These are phyloP conservation scores for Lochmaea crataegi DNA, from an alignment of 2,888 invertebrate species.

Conservation along the genomic window DNA sequence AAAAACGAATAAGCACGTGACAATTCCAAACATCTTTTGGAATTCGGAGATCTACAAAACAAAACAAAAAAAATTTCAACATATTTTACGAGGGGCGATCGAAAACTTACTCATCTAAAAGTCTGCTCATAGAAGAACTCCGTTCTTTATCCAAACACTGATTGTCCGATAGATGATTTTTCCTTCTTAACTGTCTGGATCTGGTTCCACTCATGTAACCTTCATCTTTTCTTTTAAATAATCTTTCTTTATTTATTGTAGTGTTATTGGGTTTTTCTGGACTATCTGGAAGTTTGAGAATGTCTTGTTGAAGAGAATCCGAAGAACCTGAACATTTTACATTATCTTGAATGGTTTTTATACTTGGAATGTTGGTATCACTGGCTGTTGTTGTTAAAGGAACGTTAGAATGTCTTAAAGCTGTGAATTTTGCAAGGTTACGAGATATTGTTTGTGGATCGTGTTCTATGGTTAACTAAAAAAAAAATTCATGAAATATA, in stretches of 20 bases:
- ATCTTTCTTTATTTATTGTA: conserved; percentile 63
- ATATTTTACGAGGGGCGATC: neutral
- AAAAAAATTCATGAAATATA: conserved; percentile 33
- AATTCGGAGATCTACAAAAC: conserved; percentile 60
- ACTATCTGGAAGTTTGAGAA: conserved; percentile 22
- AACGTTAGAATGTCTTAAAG: conserved; percentile 44
- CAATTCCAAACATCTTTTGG: conserved; percentile 70
- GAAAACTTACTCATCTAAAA: conserved; percentile 77
- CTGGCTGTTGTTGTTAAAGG: conserved; percentile 65
- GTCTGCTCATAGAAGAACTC: conserved; percentile 86
- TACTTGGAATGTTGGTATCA: conserved; percentile 63
- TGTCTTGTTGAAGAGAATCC: conserved; percentile 51
- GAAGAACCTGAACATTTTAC: conserved; percentile 53
- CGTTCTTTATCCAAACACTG: conserved; percentile 76
- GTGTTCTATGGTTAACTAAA: conserved; percentile 87
- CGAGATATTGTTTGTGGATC: conserved; percentile 81
- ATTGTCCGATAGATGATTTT: conserved; percentile 64
- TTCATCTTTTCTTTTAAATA: conserved; percentile 71
- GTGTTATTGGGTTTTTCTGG: conserved; percentile 26
- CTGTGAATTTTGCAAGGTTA: conserved; percentile 56
- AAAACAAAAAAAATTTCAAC: too few relatives aligned
- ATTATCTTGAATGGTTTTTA: conserved; percentile 50
- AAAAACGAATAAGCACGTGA: conserved; percentile 90
- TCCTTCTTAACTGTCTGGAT: conserved; percentile 71
- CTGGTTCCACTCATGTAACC: conserved; percentile 73